Evolutionary conservation across 2,113 vertebrate genomes (phyloP).

Genomic region (Oreochromis niloticus): DNA sequence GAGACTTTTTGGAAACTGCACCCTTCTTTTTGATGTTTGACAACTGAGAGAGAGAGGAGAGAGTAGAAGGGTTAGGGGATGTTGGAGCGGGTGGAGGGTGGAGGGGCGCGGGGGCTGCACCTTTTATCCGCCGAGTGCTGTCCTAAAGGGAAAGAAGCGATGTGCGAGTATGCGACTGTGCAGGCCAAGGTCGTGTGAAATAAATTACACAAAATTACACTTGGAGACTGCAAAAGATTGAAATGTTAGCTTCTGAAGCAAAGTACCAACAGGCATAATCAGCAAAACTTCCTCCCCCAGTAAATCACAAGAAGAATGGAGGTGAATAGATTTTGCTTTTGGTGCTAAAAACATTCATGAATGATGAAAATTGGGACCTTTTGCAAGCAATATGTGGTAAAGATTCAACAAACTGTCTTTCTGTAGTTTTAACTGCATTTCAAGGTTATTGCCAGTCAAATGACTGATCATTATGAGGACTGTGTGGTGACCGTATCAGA

Average conservation of each 20-base stretch:
- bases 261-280: neutral
- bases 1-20: constrained; percentile 55
- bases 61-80: constrained; percentile 1
- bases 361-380: neutral
- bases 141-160: constrained; percentile 33
- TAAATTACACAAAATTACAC: neutral
- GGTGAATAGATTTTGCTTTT: neutral
- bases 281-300: neutral
- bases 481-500: neutral
- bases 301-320: neutral
- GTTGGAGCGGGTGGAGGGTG: neutral
- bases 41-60: constrained; percentile 41
- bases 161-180: neutral
- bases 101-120: constrained; percentile 3
- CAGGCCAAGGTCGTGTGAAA: neutral
- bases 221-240: neutral
- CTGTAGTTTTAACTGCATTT: neutral
- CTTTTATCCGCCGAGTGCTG: constrained; percentile 58
- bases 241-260: neutral
- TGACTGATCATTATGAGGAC: neutral
- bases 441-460: neutral
- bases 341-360: neutral
- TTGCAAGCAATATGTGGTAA: neutral
- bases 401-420: neutral
- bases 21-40: constrained; percentile 66